Evolutionary conservation across 2,797 vertebrate species (phyloP).

Genomic region (Emys orbicularis): DNA sequence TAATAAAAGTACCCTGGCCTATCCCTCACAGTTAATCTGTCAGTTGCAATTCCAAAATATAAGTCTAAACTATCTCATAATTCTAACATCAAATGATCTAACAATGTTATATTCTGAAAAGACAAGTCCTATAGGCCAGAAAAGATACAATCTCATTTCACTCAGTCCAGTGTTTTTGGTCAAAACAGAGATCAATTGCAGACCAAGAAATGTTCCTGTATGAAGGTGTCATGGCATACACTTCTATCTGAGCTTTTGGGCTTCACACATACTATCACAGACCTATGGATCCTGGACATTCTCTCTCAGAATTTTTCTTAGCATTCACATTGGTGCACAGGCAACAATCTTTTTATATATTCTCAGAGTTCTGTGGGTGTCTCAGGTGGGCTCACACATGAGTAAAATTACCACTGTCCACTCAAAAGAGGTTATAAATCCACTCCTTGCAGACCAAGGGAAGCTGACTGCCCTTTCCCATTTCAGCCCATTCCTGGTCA

Average conservation of each 20-base stretch:
- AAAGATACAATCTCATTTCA: neutral
- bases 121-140: neutral
- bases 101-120: neutral
- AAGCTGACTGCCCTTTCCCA: neutral
- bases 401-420: neutral
- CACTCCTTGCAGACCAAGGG: neutral
- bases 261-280: neutral
- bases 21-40: neutral
- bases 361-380: neutral
- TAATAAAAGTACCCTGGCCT: neutral
- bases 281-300: neutral
- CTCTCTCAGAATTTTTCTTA: neutral
- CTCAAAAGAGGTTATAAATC: neutral
- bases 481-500: neutral
- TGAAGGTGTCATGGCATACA: neutral
- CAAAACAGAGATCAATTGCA: neutral
- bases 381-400: neutral
- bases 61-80: neutral
- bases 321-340: neutral
- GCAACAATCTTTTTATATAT: neutral
- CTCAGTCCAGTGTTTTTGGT: neutral
- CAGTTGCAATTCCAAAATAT: neutral
- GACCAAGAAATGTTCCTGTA: neutral
- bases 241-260: neutral
- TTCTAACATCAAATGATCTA: neutral